Base-by-base conservation (phyloP, 2,797 vertebrate genomes). In the Hippocampus kuda region DNA sequence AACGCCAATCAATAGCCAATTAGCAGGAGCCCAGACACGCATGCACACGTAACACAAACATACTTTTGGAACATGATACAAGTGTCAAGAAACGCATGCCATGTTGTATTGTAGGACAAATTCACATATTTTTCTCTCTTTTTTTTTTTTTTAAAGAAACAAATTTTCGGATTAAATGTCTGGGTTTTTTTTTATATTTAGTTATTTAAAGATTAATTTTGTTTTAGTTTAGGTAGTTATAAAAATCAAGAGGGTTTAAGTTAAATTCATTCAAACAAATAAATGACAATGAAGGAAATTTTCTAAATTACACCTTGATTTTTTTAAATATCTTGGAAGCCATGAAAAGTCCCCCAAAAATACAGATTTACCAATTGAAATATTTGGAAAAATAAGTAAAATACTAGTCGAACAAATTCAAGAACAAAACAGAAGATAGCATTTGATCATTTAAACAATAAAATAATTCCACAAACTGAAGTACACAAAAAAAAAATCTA, bases 1-100 rank as follows among this genome's bases (percentile, higher is more conserved):
- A 72, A 76, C 78, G 80, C 61, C 13, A 68, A 81, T 87, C 85
- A 75, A 86, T 85, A 86, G 51, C 69, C 64, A 84, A 82, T 88
- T 83, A 86, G 81, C 83, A 82, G 79, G 69, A 61, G 60, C 11
- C 11, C 13, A 11, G 44, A 13, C 44, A 46, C 73, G 44, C 61
- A 74, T 20, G 38, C 34, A 15, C 67, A 68, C 66, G 22, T 18
- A 27, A 70, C 34, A 69, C 65, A 51, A 18, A 72, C 30, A 18
- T 67, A 65, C 70, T 70, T 48, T 59, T 27, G 26, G 26, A 27
- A 15, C 24, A 9, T n/a, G 22, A 26, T 56, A 10, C 26, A 59
- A 27, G 7, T 13, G 56, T 27, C 1, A 18, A 9, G 30, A 9
- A 59, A 16, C 1, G 11, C 24, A 8, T 49, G 48, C 48, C 22